phyloP scores from a whole-genome alignment of 2,797 vertebrate species.

The Naso thynnoides region DNA sequence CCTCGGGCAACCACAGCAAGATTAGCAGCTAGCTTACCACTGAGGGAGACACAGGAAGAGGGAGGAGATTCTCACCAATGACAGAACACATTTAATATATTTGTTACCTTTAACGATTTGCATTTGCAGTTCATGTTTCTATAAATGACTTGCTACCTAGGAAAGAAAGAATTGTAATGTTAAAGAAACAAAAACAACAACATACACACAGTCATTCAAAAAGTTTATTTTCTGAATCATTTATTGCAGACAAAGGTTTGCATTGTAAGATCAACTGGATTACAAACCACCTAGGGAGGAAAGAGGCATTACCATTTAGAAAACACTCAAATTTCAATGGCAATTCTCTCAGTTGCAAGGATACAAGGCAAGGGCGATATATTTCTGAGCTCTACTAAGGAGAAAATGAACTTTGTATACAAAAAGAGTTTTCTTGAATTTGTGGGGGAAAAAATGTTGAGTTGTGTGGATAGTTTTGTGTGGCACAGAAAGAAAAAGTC shows the following conservation, averaged over 20 bases:
- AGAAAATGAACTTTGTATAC: conserved; percentile 64
- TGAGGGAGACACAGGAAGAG: conserved; percentile 41
- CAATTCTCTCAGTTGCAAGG: conserved; percentile 75
- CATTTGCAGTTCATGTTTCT: background rate
- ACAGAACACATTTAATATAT: background rate
- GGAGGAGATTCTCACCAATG: conserved; percentile 29
- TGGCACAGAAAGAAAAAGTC: conserved; percentile 40
- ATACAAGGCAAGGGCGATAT: conserved; percentile 74
- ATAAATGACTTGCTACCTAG: background rate
- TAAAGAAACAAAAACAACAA: conserved; percentile 12
- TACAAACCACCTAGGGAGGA: conserved; percentile 67
- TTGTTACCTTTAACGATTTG: background rate
- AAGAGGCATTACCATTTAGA: conserved; percentile 63
- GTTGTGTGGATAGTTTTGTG: conserved; percentile 19
- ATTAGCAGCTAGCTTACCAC: conserved; percentile 69
- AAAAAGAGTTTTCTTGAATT: conserved; percentile 51
- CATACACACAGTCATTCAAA: conserved; percentile 46
- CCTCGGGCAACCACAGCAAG: conserved; percentile 75
- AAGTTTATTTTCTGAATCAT: conserved; percentile 63
- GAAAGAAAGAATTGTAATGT: background rate
- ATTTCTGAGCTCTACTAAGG: conserved; percentile 61
- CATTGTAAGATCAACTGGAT: conserved; percentile 67
- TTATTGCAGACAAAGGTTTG: conserved; percentile 77
- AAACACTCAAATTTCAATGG: conserved; percentile 76
- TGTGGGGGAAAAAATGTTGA: background rate